Percentiles rank a stretch among this genome's conserved stretches.
phyloP scores from a whole-genome alignment of 2,113 vertebrate species.

The Leptocoma aspasia region DNA sequence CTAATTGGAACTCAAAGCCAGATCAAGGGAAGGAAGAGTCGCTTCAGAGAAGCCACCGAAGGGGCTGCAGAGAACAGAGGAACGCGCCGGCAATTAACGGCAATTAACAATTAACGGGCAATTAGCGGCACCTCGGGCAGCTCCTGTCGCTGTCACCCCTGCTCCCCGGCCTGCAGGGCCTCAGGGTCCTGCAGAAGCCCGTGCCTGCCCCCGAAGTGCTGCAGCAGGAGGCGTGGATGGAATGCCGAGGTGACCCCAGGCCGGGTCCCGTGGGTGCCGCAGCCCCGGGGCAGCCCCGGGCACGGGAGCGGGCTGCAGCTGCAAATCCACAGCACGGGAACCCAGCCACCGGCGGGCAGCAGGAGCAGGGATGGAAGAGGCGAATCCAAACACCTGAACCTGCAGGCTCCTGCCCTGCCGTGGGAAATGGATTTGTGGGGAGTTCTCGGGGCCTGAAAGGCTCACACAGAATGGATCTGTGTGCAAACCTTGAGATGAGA shows the following conservation, averaged over 20 bases:
- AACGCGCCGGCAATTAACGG: accelerated
- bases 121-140: background rate
- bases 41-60: background rate
- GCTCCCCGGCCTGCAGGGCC: background rate
- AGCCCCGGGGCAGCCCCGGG: too few species aligned
- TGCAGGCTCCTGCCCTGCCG: accelerated
- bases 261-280: too few species aligned
- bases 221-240: background rate
- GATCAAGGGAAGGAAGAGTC: background rate
- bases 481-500: too few species aligned
- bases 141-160: accelerated
- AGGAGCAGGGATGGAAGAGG: background rate
- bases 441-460: too few species aligned
- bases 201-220: background rate
- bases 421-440: too few species aligned
- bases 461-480: too few species aligned
- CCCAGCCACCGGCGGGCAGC: background rate
- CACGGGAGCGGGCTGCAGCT: too few species aligned
- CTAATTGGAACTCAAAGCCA: background rate
- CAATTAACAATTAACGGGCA: background rate
- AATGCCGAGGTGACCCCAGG: too few species aligned
- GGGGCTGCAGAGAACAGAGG: background rate
- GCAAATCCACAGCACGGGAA: background rate
- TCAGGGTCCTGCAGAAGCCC: background rate
- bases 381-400: background rate